A percentile compares a stretch with the other conserved stretches of the same genome.
Evolutionary conservation across 2,888 invertebrate species (phyloP).

Genomic region (Corbicula japonica): DNA sequence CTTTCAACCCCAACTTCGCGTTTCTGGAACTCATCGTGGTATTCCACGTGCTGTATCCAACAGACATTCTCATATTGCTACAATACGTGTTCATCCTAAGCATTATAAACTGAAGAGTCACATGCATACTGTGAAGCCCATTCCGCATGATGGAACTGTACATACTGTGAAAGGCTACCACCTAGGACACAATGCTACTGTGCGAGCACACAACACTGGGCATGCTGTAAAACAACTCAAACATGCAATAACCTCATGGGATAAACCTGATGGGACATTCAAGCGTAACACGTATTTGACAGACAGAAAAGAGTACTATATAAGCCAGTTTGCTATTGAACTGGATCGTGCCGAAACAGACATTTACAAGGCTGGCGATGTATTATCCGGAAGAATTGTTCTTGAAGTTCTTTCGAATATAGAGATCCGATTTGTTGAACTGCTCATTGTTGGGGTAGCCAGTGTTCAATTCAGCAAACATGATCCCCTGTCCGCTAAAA

Average conservation of each 20-base stretch:
- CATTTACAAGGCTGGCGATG: slow-evolving; percentile 79
- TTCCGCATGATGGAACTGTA: slow-evolving; percentile 52
- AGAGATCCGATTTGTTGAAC: slow-evolving; percentile 81
- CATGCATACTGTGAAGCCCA: slow-evolving; percentile 53
- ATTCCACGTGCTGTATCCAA: background rate
- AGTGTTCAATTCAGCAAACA: slow-evolving; percentile 67
- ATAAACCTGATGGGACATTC: slow-evolving; percentile 56
- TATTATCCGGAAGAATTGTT: slow-evolving; percentile 78
- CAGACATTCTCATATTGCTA: slow-evolving; percentile 49
- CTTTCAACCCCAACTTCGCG: slow-evolving; percentile 31
- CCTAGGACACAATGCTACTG: slow-evolving; percentile 57
- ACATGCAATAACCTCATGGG: slow-evolving; percentile 28
- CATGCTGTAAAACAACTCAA: slow-evolving; percentile 45
- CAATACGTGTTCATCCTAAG: slow-evolving; percentile 41
- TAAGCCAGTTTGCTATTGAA: slow-evolving; percentile 80
- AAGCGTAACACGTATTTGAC: slow-evolving; percentile 45
- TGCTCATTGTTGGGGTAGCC: slow-evolving; percentile 79
- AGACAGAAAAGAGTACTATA: slow-evolving; percentile 69
- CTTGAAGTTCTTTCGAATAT: slow-evolving; percentile 76
- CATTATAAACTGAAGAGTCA: slow-evolving; percentile 32
- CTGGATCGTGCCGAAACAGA: slow-evolving; percentile 73
- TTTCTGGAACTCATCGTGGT: slow-evolving; percentile 35
- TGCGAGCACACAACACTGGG: slow-evolving; percentile 56
- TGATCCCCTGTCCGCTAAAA: slow-evolving; percentile 67
- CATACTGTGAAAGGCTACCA: slow-evolving; percentile 56